Conservation (phyloP, 2,797 vertebrate species). For the Brotogeris chrysoptera region DNA sequence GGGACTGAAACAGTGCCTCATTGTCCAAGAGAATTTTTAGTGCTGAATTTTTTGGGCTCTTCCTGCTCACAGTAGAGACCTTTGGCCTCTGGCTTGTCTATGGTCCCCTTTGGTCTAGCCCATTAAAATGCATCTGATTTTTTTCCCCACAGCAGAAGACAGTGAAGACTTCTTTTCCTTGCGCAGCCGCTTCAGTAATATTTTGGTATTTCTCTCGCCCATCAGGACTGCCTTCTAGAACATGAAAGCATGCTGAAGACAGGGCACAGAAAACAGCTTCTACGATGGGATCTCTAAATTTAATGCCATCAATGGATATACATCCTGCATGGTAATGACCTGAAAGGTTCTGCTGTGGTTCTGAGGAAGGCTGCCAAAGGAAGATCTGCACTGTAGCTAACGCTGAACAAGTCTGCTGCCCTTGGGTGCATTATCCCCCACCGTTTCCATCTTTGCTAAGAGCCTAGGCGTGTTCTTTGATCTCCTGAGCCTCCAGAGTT, state of each 20-base stretch:
- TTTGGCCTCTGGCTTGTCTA: neutral
- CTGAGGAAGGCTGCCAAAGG: neutral
- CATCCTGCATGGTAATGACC: accelerated
- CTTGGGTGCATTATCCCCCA: neutral
- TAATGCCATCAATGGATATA: accelerated
- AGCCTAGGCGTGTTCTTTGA: neutral
- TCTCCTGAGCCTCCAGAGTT: neutral
- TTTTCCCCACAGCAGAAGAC: neutral
- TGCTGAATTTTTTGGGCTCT: neutral
- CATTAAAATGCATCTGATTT: neutral
- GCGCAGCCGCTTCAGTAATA: neutral
- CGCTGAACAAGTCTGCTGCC: neutral
- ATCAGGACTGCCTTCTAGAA: neutral
- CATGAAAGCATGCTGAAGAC: neutral
- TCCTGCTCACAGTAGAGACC: neutral
- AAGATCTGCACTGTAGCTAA: neutral
- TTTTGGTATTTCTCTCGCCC: neutral
- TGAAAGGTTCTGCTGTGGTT: neutral
- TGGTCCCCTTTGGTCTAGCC: neutral
- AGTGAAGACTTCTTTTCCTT: neutral
- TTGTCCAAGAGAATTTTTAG: neutral
- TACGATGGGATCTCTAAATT: neutral
- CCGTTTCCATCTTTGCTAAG: neutral
- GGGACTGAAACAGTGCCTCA: neutral
- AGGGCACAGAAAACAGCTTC: neutral